These are phyloP conservation scores for Clarias magur DNA, from an alignment of 2,113 vertebrate genomes.

Conservation along the genomic window DNA sequence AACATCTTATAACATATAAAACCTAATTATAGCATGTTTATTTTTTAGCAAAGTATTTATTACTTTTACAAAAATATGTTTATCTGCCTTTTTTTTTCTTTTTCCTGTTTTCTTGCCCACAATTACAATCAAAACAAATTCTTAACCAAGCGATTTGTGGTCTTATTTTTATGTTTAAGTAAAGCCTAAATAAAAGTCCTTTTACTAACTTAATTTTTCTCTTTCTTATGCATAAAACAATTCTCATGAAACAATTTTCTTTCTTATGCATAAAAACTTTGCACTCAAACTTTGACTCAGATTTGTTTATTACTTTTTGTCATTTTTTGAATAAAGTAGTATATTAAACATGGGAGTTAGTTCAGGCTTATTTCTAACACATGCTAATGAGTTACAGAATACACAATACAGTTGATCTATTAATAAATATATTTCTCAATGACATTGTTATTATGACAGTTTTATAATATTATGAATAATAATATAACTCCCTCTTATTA, in stretches of 20 bases:
- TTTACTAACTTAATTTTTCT: not conserved
- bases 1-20: not conserved
- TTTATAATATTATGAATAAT: not conserved
- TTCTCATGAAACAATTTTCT: no score
- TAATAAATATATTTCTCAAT: no score
- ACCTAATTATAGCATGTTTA: conserved; percentile 42
- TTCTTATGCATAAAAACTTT: not conserved
- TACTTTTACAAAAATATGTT: conserved; percentile 15
- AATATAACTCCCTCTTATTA: not conserved
- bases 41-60: conserved; percentile 30
- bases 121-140: conserved; percentile 48
- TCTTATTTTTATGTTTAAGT: conserved; percentile 1
- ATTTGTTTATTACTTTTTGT: not conserved
- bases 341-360: not conserved
- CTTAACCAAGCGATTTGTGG: conserved; percentile 1
- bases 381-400: not conserved
- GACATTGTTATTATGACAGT: no score
- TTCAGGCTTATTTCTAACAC: not conserved
- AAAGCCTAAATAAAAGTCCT: not conserved
- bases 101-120: conserved; percentile 25
- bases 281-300: not conserved
- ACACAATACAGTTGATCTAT: no score
- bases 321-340: not conserved
- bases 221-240: not conserved
- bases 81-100: not conserved